phyloP scores from a whole-genome alignment of 2,113 vertebrate genomes.

The Hyla sarda region DNA sequence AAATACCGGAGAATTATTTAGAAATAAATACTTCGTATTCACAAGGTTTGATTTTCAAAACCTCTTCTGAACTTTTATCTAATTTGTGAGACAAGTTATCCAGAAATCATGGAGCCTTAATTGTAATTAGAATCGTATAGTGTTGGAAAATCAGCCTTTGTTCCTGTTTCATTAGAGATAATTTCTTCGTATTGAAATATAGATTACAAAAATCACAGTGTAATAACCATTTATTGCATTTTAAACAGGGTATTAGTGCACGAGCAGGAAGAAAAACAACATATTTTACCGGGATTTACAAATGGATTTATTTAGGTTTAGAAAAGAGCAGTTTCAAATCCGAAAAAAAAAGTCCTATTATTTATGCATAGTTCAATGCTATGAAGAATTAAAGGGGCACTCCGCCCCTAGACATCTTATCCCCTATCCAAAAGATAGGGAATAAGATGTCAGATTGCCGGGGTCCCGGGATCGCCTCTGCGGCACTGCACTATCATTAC shows the following conservation, averaged over 20 bases:
- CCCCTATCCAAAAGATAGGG: too few relatives aligned
- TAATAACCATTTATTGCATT: slow-evolving; percentile 21
- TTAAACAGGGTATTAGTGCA: background rate
- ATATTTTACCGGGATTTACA: background rate
- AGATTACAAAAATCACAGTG: slow-evolving; percentile 22
- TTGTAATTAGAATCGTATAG: slow-evolving; percentile 34
- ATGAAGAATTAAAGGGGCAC: too few relatives aligned
- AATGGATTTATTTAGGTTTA: background rate
- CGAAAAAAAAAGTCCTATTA: too few relatives aligned
- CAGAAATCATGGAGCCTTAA: slow-evolving; percentile 11
- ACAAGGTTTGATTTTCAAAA: background rate
- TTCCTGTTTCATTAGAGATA: slow-evolving; percentile 35
- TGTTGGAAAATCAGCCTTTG: background rate
- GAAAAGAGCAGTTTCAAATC: too few relatives aligned
- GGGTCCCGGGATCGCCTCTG: too few relatives aligned
- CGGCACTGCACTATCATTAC: too few relatives aligned
- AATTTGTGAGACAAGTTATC: slow-evolving; percentile 6
- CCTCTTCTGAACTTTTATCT: slow-evolving; percentile 39
- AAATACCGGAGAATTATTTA: background rate
- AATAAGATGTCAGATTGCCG: too few relatives aligned
- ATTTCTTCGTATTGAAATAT: slow-evolving; percentile 30
- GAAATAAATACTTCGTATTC: background rate
- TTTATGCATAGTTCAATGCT: too few relatives aligned
- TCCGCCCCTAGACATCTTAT: too few relatives aligned
- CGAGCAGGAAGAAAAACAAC: background rate